phyloP scores from a whole-genome alignment of 2,797 vertebrate species.

The Discoglossus pictus region DNA sequence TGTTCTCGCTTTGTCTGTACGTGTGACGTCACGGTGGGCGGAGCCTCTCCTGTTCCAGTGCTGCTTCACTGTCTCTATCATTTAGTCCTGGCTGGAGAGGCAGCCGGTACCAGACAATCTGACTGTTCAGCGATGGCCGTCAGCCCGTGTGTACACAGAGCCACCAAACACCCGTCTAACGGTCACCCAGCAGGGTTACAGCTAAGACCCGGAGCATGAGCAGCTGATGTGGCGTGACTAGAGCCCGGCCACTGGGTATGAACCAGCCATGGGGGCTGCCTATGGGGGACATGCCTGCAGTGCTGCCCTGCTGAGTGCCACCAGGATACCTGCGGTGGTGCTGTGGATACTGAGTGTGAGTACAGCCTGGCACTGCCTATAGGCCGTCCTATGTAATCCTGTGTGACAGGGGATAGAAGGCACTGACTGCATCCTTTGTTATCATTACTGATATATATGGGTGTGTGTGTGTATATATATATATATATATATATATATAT shows the following conservation, averaged over 20 bases:
- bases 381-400: too few relatives aligned
- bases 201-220: slow-evolving; percentile 26
- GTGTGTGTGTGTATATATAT: too few relatives aligned
- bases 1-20: neutral
- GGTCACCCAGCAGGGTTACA: neutral
- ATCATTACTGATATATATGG: too few relatives aligned
- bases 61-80: slow-evolving; percentile 1
- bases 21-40: slow-evolving; percentile 20
- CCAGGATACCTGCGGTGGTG: slow-evolving; percentile 5
- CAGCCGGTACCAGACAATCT: neutral
- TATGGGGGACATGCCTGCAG: slow-evolving; percentile 8
- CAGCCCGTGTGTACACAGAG: neutral
- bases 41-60: neutral
- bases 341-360: slow-evolving; percentile 24
- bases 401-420: too few relatives aligned
- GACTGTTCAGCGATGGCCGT: slow-evolving; percentile 13
- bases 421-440: too few relatives aligned
- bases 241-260: neutral
- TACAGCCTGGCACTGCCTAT: too few relatives aligned
- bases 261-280: slow-evolving; percentile 22
- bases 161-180: neutral
- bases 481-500: too few relatives aligned
- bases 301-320: too few relatives aligned
- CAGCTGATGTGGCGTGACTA: neutral
- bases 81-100: neutral